These are phyloP conservation scores for Loxodonta africana DNA, from an alignment of 2,113 vertebrate species.

Conservation along the genomic window DNA sequence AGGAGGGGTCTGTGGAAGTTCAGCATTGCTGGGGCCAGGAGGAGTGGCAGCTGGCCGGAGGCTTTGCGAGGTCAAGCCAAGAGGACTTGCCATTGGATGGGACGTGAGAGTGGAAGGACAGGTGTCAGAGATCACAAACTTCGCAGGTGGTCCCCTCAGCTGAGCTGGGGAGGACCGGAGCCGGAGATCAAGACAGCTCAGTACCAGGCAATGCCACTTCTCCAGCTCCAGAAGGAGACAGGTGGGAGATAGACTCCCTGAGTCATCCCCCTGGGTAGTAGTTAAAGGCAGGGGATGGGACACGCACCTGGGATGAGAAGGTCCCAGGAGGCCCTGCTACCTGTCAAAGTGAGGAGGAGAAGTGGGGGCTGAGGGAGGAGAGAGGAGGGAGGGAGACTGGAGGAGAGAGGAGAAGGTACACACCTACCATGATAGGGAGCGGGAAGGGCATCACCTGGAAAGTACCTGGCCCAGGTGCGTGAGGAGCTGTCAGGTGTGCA, in stretches of 20 bases:
- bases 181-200: neutral
- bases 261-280: fast-evolving
- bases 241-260: no score
- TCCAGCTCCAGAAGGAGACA: no score
- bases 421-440: no score
- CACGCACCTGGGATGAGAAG: neutral
- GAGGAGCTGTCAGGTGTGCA: no score
- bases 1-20: neutral
- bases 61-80: fast-evolving
- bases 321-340: no score
- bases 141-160: fast-evolving
- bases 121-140: neutral
- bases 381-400: neutral
- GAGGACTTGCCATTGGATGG: neutral
- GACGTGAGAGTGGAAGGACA: no score
- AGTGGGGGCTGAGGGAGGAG: neutral
- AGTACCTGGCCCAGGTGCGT: no score
- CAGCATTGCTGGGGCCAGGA: fast-evolving
- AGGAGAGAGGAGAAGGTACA: no score
- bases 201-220: fast-evolving
- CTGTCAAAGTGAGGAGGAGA: no score
- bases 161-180: neutral
- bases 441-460: no score
- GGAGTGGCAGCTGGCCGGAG: fast-evolving
- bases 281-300: neutral